Evolutionary conservation across 1,140 invertebrate species (phyloP).

Genomic region (Caenorhabditis elegans): DNA sequence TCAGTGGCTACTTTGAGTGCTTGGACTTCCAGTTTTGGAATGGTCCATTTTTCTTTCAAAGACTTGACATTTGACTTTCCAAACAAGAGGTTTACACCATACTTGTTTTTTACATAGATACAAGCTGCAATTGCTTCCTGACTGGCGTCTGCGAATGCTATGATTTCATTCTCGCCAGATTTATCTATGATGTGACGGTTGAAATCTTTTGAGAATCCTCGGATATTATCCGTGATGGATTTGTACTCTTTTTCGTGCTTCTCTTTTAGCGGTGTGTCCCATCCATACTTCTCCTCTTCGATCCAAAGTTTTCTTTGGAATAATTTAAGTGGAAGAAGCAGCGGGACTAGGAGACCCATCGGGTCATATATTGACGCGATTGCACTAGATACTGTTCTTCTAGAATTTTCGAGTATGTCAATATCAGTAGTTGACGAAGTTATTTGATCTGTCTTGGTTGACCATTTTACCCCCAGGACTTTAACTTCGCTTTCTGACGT

Average conservation of each 20-base stretch:
- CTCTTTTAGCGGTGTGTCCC: conserved; percentile 30
- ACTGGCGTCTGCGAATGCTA: too few species aligned
- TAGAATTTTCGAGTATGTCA: background rate
- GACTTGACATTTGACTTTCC: background rate
- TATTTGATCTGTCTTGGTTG: background rate
- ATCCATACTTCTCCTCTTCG: background rate
- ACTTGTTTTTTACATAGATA: background rate
- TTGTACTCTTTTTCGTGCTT: conserved; percentile 22
- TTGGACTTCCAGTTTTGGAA: conserved; percentile 22
- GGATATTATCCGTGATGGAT: background rate
- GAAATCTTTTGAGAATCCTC: background rate
- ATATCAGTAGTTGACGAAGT: background rate
- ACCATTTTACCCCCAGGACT: conserved; percentile 39
- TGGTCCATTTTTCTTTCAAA: conserved; percentile 12
- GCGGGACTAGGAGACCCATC: conserved; percentile 20
- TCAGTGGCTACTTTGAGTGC: background rate
- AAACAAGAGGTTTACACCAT: background rate
- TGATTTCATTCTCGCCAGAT: too few species aligned
- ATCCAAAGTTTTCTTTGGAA: conserved; percentile 43
- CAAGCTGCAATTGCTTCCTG: too few species aligned
- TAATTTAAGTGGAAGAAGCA: background rate
- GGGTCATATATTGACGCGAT: conserved; percentile 22
- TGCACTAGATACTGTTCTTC: background rate
- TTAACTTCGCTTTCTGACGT: background rate
- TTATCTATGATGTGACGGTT: background rate